Conservation (phyloP, 2,113 vertebrate species). For the Hylia prasina region DNA sequence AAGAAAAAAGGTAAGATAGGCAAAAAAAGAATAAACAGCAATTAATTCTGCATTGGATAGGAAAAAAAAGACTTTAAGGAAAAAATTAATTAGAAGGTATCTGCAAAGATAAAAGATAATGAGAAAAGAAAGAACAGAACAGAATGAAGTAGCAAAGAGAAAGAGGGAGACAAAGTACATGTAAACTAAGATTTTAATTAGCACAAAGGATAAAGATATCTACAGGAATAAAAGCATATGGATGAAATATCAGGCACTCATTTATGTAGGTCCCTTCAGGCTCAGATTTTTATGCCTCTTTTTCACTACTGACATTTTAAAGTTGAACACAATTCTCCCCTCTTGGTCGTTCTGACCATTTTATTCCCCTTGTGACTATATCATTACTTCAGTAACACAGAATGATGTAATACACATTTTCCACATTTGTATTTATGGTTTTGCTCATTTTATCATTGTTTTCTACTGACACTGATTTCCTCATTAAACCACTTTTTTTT, state of each 20-base stretch:
- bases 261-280: slow-evolving; percentile 10
- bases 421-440: neutral
- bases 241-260: neutral
- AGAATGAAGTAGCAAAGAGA: neutral
- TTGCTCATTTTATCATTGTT: neutral
- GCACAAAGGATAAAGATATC: neutral
- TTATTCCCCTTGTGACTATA: neutral
- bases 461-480: neutral
- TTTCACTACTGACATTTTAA: slow-evolving; percentile 7
- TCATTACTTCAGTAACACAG: neutral
- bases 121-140: neutral
- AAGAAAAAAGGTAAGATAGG: neutral
- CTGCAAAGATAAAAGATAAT: neutral
- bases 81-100: neutral
- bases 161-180: slow-evolving; percentile 61
- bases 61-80: neutral
- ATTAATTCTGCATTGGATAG: neutral
- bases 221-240: neutral
- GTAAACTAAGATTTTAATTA: slow-evolving; percentile 32
- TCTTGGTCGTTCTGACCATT: neutral
- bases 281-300: neutral
- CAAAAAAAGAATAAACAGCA: neutral
- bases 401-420: neutral
- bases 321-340: neutral
- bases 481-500: neutral